phyloP scores from a whole-genome alignment of 2,888 invertebrate genomes.

The Quadriops clusia region DNA sequence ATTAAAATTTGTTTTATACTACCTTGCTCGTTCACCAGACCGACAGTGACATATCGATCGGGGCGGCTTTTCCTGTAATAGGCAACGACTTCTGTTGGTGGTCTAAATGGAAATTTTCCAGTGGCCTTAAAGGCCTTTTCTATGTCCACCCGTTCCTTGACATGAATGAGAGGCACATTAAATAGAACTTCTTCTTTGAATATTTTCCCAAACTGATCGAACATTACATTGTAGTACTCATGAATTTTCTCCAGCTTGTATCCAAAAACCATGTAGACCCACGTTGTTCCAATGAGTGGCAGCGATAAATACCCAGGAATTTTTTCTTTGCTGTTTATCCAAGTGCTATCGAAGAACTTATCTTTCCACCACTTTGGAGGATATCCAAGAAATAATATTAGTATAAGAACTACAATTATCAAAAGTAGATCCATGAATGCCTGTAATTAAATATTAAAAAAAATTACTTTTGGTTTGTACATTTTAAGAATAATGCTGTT shows the following conservation, averaged over 20 bases:
- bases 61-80: constrained; percentile 60
- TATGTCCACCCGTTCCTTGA: constrained; percentile 59
- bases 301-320: constrained; percentile 65
- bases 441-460: too few relatives aligned
- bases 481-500: not conserved
- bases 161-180: constrained; percentile 58
- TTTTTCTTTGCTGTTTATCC: constrained; percentile 23
- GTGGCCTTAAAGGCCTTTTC: constrained; percentile 63
- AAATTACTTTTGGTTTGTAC: too few relatives aligned
- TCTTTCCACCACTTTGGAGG: constrained; percentile 28
- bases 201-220: constrained; percentile 60
- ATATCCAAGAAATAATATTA: constrained; percentile 26
- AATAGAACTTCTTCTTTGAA: constrained; percentile 67
- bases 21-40: constrained; percentile 74
- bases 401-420: constrained; percentile 14
- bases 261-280: constrained; percentile 58
- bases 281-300: constrained; percentile 67
- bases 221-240: constrained; percentile 66
- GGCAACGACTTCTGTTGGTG: constrained; percentile 70
- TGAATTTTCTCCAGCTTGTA: constrained; percentile 65
- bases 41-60: constrained; percentile 70
- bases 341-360: constrained; percentile 3
- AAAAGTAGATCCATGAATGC: constrained; percentile 9
- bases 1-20: constrained; percentile 10
- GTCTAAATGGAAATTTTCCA: constrained; percentile 65